Evolutionary conservation across 2,113 vertebrate species (phyloP), one percentile per base, ranked within the genome.

Genomic region (Stigmatopora argus): DNA sequence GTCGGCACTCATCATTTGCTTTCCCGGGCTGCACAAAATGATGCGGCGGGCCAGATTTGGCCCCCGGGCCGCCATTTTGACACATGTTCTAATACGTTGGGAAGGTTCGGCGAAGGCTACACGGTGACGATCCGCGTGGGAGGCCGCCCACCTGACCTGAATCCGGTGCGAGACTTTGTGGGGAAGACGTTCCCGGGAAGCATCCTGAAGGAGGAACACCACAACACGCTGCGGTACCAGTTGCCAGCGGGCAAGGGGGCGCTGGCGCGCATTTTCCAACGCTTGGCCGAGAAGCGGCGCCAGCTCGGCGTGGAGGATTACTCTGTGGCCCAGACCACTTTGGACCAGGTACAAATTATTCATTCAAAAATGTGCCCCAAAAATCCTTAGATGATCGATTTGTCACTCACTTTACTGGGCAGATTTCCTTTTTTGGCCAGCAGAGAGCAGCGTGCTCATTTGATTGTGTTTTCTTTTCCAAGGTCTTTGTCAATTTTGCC

Each of bases 261-360:
- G 18, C 77, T 99, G 80, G 92, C 94, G 52, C 90, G 79, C 88
- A 96, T 98, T 88, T 99, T 98, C 84, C 93, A 92, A 79, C 88
- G 94, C 82, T 93, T 98, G 62, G 93, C 91, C 72, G 89, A 81
- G 71, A 91, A 94, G 72, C 98, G 94, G 84, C 90, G 90, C 58
- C 82, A 80, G 72, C 91, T 99, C 78, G 77, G 85, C 31, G 92
- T 99, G 80, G 97, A 98, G 84, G 97, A 99, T 83, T 99, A 97
- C 90, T 98, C 97, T 0, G 95, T 99, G 74, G 98, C 96, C 66
- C 96, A 99, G 90, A 99, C 97, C 65, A 99, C 97, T 57, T 92
- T 99, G 83, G 97, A 99, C 89, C 96, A 99, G 94, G 97, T 99
- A 63, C n/a, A 17, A 17, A 4, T 17, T 3, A 13, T 47, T 15